Conservation (phyloP, 2,888 invertebrate genomes). For the Incurvaria masculella region DNA sequence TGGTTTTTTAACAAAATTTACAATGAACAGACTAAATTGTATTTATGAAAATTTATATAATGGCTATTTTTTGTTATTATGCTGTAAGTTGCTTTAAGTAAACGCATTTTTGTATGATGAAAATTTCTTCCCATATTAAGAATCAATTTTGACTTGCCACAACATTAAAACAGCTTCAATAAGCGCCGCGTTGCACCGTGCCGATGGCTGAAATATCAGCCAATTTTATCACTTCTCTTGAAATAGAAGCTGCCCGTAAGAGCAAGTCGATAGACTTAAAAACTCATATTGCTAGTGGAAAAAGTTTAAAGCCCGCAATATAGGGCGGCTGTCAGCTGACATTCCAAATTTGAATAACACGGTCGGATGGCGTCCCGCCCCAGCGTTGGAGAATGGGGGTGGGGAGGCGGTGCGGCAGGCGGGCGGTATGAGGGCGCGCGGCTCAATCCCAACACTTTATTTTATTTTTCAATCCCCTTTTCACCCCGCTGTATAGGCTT, state of each 20-base stretch:
- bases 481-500: neutral
- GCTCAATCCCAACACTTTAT: neutral
- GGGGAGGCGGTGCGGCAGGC: neutral
- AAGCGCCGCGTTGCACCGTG: too few relatives aligned
- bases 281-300: neutral
- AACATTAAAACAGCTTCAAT: too few relatives aligned
- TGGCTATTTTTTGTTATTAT: too few relatives aligned
- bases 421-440: neutral
- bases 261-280: neutral
- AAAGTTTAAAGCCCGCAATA: neutral
- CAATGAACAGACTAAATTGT: too few relatives aligned
- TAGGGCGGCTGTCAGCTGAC: neutral
- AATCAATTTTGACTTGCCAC: too few relatives aligned
- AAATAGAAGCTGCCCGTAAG: neutral
- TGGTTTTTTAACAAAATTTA: too few relatives aligned
- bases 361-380: neutral
- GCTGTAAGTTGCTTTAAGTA: too few relatives aligned
- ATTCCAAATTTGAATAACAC: neutral
- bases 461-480: neutral
- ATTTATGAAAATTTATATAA: too few relatives aligned
- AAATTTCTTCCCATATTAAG: too few relatives aligned
- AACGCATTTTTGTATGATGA: too few relatives aligned
- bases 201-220: neutral
- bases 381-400: too few relatives aligned
- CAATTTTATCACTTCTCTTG: neutral